Evolutionary conservation across 2,797 vertebrate genomes (phyloP).

Genomic region (Gymnocypris eckloni): DNA sequence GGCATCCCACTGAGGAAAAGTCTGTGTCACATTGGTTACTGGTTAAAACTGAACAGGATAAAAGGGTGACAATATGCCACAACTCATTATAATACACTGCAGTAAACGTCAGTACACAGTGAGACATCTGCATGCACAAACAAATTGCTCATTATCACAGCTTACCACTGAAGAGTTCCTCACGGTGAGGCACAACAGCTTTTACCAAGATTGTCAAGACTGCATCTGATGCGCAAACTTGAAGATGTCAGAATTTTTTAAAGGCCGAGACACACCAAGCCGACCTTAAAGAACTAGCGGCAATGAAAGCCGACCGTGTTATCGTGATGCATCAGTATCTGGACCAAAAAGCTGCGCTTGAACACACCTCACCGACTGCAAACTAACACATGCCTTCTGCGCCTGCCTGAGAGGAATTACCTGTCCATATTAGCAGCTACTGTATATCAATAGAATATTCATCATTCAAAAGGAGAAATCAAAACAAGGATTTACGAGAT

Average conservation of each 20-base stretch:
- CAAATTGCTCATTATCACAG: conserved; percentile 7
- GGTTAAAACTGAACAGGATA: conserved; percentile 21
- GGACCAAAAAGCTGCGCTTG: background rate
- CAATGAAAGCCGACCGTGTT: background rate
- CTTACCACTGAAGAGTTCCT: conserved; percentile 26
- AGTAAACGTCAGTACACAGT: conserved; percentile 34
- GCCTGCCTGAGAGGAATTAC: background rate
- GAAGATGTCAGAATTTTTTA: background rate
- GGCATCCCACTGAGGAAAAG: conserved; percentile 55
- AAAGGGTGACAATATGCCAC: conserved; percentile 17
- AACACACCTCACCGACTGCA: background rate
- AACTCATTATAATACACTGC: conserved; percentile 28
- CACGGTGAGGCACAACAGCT: background rate
- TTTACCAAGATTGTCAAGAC: conserved; percentile 5
- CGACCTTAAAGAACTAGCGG: background rate
- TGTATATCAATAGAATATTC: background rate
- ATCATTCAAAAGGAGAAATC: background rate
- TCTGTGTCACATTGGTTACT: conserved; percentile 38
- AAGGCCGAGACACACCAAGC: background rate
- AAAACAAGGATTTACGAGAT: background rate
- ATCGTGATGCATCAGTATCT: background rate
- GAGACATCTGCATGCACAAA: conserved; percentile 16
- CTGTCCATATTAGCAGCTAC: background rate
- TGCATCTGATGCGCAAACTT: background rate
- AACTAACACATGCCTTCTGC: background rate